Conservation (phyloP, 1,140 invertebrate genomes). For the Frieseomelitta varia region DNA sequence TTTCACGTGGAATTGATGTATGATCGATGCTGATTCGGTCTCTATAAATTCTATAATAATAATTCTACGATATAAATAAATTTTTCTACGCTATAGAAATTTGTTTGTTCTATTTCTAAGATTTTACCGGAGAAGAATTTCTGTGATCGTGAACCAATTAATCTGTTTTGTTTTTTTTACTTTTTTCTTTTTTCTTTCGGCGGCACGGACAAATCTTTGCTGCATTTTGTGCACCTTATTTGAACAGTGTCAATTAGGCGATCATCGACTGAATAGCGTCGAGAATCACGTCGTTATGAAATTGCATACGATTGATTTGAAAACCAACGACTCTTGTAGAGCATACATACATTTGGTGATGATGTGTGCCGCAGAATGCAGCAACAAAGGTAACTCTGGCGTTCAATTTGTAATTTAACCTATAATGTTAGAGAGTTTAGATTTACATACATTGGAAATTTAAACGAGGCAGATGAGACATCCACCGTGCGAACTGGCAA, state of each 20-base stretch:
- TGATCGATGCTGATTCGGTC: background rate
- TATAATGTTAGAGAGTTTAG: background rate
- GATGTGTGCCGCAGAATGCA: no score
- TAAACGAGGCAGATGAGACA: background rate
- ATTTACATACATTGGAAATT: conserved; percentile 12
- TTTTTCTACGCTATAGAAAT: background rate
- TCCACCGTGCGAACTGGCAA: background rate
- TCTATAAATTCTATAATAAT: no score
- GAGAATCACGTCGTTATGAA: background rate
- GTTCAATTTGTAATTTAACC: background rate
- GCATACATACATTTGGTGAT: background rate
- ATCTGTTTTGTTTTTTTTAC: no score
- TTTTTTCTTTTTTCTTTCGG: background rate
- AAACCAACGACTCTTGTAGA: background rate
- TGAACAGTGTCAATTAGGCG: background rate
- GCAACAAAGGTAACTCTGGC: background rate
- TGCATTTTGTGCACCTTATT: no score
- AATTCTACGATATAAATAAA: no score
- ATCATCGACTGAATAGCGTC: background rate
- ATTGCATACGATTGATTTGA: background rate
- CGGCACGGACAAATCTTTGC: no score
- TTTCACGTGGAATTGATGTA: background rate
- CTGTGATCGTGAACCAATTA: background rate
- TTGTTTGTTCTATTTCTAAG: background rate
- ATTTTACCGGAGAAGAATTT: background rate